phyloP scores from a whole-genome alignment of 2,888 invertebrate genomes.

The Thereva nobilitata region DNA sequence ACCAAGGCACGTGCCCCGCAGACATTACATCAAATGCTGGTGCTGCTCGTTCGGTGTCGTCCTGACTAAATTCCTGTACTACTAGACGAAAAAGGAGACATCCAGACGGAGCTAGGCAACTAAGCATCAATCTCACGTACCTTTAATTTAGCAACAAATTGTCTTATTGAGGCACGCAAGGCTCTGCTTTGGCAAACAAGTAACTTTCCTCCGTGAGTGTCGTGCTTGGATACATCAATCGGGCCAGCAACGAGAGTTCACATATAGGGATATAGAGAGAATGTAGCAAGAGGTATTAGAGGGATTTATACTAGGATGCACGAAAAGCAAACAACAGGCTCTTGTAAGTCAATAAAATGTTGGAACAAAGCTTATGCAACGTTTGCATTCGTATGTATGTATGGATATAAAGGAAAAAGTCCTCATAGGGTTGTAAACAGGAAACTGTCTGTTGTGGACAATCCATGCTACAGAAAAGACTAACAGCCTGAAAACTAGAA shows the following conservation, averaged over 20 bases:
- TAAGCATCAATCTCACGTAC: conserved; percentile 30
- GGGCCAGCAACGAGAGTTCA: no score
- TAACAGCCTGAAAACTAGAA: no score
- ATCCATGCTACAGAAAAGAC: no score
- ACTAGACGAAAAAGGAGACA: conserved; percentile 2
- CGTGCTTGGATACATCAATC: background rate
- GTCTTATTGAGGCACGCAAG: conserved; percentile 39
- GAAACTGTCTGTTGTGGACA: no score
- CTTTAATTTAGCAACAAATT: conserved; percentile 40
- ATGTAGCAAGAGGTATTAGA: background rate
- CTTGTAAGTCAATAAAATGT: conserved; percentile 32
- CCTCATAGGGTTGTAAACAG: no score
- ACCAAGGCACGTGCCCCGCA: background rate
- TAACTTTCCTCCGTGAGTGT: background rate
- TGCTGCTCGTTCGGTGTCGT: conserved; percentile 1
- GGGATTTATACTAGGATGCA: background rate
- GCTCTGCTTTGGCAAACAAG: conserved; percentile 9
- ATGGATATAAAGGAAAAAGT: background rate
- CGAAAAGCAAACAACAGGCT: conserved; percentile 1
- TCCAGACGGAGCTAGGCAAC: background rate
- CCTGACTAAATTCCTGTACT: background rate
- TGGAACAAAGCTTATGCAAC: conserved; percentile 21
- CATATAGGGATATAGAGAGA: background rate
- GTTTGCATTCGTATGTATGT: conserved; percentile 14
- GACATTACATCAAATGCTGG: conserved; percentile 32